Evolutionary conservation across 2,113 vertebrate species (phyloP).

Genomic region (Chunga burmeisteri): DNA sequence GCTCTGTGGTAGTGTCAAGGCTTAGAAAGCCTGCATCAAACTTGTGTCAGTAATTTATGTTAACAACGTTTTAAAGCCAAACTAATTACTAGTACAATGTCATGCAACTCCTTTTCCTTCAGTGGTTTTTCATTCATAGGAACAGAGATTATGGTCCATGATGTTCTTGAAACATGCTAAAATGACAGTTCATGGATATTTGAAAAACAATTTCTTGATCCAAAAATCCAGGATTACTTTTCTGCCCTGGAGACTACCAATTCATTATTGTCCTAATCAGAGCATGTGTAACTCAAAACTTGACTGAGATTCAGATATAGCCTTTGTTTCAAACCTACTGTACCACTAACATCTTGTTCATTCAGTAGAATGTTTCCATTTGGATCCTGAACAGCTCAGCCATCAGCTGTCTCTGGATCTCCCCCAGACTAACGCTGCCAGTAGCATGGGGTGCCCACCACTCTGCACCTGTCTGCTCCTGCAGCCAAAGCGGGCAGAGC

Average conservation of each 20-base stretch:
- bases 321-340: background rate
- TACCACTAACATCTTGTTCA: background rate
- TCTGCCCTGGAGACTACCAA: background rate
- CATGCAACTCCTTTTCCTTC: background rate
- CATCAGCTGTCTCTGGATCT: background rate
- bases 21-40: background rate
- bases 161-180: background rate
- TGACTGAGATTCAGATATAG: background rate
- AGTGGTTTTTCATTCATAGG: background rate
- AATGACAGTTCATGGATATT: background rate
- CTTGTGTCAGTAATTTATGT: background rate
- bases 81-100: background rate
- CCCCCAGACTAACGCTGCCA: background rate
- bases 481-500: background rate
- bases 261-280: background rate
- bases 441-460: background rate
- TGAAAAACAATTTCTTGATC: background rate
- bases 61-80: background rate
- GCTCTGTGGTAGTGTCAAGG: background rate
- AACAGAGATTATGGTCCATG: background rate
- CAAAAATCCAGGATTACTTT: background rate
- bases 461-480: background rate
- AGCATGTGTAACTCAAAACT: background rate
- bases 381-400: background rate
- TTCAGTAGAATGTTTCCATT: background rate